Evolutionary conservation across 2,113 vertebrate genomes (phyloP).

Genomic region (Amia ocellicauda): DNA sequence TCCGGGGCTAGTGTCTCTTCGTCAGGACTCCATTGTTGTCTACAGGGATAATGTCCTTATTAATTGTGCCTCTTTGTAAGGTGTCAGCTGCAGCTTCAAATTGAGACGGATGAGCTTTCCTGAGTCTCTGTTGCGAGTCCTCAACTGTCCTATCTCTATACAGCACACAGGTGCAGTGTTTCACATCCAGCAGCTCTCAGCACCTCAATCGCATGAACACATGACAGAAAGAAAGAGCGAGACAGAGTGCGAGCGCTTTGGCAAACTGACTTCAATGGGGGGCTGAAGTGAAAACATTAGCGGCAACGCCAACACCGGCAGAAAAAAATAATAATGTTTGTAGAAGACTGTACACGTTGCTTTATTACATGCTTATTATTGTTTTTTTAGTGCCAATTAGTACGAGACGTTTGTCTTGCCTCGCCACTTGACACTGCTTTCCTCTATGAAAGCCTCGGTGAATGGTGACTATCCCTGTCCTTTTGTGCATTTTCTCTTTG

Average conservation of each 20-base stretch:
- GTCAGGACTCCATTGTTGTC: conserved; percentile 71
- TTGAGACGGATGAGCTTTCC: conserved; percentile 73
- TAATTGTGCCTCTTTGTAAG: conserved; percentile 75
- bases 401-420: background rate
- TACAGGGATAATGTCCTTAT: conserved; percentile 72
- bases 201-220: background rate
- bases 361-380: background rate
- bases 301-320: no score
- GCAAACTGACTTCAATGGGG: background rate
- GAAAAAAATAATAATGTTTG: background rate
- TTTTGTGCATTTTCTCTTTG: no score
- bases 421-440: background rate
- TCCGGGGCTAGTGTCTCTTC: conserved; percentile 69
- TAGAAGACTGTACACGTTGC: background rate
- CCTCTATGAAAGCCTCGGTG: background rate
- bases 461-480: background rate
- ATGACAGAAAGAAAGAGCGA: background rate
- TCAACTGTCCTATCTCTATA: conserved; percentile 56
- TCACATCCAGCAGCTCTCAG: conserved; percentile 40
- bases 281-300: background rate
- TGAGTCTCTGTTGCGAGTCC: conserved; percentile 58
- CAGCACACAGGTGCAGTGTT: conserved; percentile 49
- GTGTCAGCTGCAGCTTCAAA: conserved; percentile 67
- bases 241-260: background rate
- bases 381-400: background rate